phyloP scores from a whole-genome alignment of 2,888 invertebrate species.

The Lasius platythorax region DNA sequence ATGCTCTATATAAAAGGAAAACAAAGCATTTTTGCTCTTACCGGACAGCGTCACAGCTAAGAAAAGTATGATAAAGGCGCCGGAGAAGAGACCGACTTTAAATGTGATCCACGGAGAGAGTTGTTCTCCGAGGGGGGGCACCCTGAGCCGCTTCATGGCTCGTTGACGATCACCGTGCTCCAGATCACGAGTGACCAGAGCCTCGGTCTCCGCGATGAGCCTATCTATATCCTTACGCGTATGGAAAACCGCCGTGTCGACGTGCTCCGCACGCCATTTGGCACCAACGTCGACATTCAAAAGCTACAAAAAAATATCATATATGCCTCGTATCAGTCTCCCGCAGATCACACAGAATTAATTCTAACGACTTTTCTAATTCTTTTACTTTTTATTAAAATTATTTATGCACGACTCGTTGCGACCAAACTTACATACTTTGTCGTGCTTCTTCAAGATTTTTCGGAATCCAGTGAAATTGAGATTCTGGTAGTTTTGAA shows the following conservation, averaged over 20 bases:
- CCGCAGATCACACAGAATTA: not conserved
- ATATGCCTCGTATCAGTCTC: not conserved
- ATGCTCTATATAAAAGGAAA: not conserved
- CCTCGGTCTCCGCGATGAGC: conserved; percentile 93
- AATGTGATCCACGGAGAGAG: conserved; percentile 94
- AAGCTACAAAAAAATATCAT: conserved; percentile 85
- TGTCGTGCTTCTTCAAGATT: conserved; percentile 96
- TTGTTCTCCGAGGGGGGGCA: conserved; percentile 94
- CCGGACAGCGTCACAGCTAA: conserved; percentile 91
- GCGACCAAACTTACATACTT: conserved; percentile 86
- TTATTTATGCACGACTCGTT: not conserved
- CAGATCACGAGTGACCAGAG: conserved; percentile 89
- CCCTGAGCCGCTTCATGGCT: conserved; percentile 95
- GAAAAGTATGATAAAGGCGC: conserved; percentile 92
- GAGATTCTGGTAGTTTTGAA: conserved; percentile 95
- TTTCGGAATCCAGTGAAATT: conserved; percentile 96
- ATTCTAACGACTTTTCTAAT: conserved; percentile 7
- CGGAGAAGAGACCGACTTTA: conserved; percentile 94
- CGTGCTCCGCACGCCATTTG: conserved; percentile 92
- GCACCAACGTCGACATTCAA: conserved; percentile 90
- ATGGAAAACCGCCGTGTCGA: conserved; percentile 94
- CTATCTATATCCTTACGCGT: conserved; percentile 95
- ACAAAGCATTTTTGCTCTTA: conserved; percentile 77
- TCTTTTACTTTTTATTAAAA: not conserved
- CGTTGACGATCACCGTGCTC: conserved; percentile 93